Base-by-base conservation (phyloP, 2,888 invertebrate species). In the Gryllus longicercus region DNA sequence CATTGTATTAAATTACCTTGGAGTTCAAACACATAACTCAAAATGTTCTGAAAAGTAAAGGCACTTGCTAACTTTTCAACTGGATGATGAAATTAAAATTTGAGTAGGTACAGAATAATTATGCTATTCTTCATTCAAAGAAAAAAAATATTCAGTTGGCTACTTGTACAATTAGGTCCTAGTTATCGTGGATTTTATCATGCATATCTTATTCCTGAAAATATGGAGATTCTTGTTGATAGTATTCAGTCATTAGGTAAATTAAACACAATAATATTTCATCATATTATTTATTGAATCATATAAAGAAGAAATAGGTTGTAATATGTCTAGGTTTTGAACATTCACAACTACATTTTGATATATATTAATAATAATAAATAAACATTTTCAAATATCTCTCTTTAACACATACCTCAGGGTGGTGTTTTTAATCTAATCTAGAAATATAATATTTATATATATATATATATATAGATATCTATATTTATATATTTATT, bases 311-410 rank as follows among this genome's bases (percentile, higher is more conserved):
- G 63, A 63, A 63, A 63, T 63, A 63, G 63, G 14, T 63, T 63
- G 63, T 63, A 63, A 63, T 63, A 8, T 63, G 63, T 63, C 63
- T 63, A 63, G 14, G 63, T 63, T 63, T 63, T n/a, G 16, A 63
- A 63, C 63, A 63, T 18, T 63, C 63, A 63, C 63, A 63, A 63
- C 63, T 63, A 63, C 63, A 63, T 63, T 63, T 18, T n/a, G 63
- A 63, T 63, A 63, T 63, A 63, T 63, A 18, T 63, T 63, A 63
- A 18, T 63, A 63, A 63, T 63, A 63, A 63, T 63, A 63, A 63
- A 63, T 63, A 63, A 63, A 63, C 63, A 63, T 63, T n/a, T 63
- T 63, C n/a, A n/a, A 63, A 63, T 63, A 63, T 63, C n/a, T 63
- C 63, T 63, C 16, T 63, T 63, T 18, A 63, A 63, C 63, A 63